A percentile compares a stretch with the other conserved stretches of the same genome.
phyloP scores from a whole-genome alignment of 2,888 invertebrate genomes.

The Esperia sulphurella region DNA sequence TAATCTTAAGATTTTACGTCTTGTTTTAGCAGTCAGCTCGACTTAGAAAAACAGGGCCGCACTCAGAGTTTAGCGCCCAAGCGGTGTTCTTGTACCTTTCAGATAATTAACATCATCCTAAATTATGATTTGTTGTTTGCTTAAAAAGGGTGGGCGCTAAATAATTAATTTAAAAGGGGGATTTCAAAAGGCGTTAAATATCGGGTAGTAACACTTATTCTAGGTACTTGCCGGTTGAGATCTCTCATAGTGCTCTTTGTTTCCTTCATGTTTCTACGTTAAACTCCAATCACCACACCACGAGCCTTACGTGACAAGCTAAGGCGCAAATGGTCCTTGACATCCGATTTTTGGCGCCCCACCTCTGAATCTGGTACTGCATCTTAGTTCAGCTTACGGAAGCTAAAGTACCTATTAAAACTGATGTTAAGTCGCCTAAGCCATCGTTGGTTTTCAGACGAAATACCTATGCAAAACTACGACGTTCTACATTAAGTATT shows the following conservation, averaged over 20 bases:
- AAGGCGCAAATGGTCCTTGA: neutral
- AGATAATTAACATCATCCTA: too few relatives aligned
- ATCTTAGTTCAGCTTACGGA: slow-evolving; percentile 22
- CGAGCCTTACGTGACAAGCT: too few relatives aligned
- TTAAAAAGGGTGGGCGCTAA: too few relatives aligned
- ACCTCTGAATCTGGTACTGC: slow-evolving; percentile 1
- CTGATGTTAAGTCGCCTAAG: slow-evolving; percentile 23
- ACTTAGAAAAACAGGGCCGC: neutral
- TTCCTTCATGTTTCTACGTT: too few relatives aligned
- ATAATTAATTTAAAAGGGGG: too few relatives aligned
- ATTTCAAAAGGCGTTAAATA: too few relatives aligned
- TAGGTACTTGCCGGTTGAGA: too few relatives aligned
- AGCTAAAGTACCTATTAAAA: slow-evolving; percentile 35
- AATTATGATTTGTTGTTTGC: too few relatives aligned
- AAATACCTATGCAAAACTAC: neutral
- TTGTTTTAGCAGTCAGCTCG: slow-evolving; percentile 11
- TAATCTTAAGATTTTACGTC: slow-evolving; percentile 39
- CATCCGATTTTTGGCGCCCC: slow-evolving; percentile 1
- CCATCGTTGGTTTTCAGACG: neutral
- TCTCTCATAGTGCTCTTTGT: too few relatives aligned
- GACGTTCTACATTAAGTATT: neutral
- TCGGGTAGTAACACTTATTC: too few relatives aligned
- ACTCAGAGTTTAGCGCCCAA: neutral
- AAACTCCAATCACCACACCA: too few relatives aligned
- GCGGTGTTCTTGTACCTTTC: too few relatives aligned